Evolutionary conservation across 2,888 invertebrate species (phyloP), one percentile per base, ranked within the genome.

Genomic region (Atrina japonica): DNA sequence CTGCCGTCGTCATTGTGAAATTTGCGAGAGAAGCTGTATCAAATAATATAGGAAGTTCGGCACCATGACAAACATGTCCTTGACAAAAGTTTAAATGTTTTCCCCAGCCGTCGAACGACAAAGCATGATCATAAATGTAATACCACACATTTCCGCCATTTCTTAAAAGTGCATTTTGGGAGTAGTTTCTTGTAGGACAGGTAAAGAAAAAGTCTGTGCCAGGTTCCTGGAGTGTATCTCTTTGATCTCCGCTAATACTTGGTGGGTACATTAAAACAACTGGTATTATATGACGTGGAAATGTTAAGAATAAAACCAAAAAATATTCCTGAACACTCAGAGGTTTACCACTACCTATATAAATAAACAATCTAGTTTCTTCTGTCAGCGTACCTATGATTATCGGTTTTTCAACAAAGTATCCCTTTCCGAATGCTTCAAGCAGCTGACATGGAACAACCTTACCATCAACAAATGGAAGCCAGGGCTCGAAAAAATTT

Each of bases 401-500:
- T 14, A 83, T 74, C 27, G 85, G 84, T 49, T 83, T 83, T 9
- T 74, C 60, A 52, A 52, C 50, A 35, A 81, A 66, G 35, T 72
- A 29, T 1, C 77, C 76, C 7, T 70, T 64, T 23, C 70, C 61
- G 7, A 82, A 58, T 0, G 81, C 73, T 2, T 77, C 75, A 18
- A 86, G 49, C 0, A 83, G 76, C 50, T 85, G 83, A 14, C 73
- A 71, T 23, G 76, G 73, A 0, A 88, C 79, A 11, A 82, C 52
- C 1, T 75, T 56, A 1, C 82, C 83, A 60, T 88, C 86, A 11
- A 87, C 79, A 52, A 77, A 81, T 0, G 87, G 87, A 3, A 84
- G 82, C 66, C 84, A 81, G 6, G 86, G 85, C 56, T 87, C 87
- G 58, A 87, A 87, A 35, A 81, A 79, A 43, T 85, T 83, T 18